A percentile compares a stretch with the other conserved stretches of the same genome.
Conservation (phyloP, 2,888 invertebrate genomes). For the Dioctria linearis region DNA sequence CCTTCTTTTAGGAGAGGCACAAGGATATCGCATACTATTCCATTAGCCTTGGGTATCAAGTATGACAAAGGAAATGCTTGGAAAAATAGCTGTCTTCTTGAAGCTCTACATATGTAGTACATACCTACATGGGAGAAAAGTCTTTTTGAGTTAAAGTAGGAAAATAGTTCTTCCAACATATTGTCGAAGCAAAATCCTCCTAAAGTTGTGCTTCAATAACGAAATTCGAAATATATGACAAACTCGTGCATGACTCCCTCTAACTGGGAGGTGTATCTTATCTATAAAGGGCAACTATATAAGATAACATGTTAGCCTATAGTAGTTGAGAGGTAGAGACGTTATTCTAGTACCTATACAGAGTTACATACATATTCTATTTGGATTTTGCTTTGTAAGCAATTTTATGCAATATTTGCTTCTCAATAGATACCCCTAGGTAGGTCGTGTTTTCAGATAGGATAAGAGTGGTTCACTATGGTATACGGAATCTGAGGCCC, state of each 20-base stretch:
- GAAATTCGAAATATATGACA: conserved; percentile 47
- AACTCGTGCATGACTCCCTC: conserved; percentile 39
- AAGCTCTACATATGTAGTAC: not conserved
- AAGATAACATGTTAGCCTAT: conserved; percentile 9
- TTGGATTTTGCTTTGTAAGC: conserved; percentile 50
- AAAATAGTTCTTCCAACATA: conserved; percentile 44
- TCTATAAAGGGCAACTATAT: conserved; percentile 8
- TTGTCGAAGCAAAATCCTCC: conserved; percentile 31
- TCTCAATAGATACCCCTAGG: conserved; percentile 36
- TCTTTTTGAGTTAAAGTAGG: conserved; percentile 12
- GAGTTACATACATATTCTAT: conserved; percentile 24
- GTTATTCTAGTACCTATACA: too few species aligned
- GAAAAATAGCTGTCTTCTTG: conserved; percentile 20
- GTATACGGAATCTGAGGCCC: conserved; percentile 5
- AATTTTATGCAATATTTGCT: conserved; percentile 53
- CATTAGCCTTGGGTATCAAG: conserved; percentile 44
- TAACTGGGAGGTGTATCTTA: conserved; percentile 17
- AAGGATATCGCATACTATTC: conserved; percentile 31
- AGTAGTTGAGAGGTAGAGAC: not conserved
- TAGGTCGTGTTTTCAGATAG: not conserved
- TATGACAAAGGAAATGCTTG: conserved; percentile 42
- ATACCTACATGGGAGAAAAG: not conserved
- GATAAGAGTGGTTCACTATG: not conserved
- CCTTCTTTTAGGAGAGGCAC: not conserved
- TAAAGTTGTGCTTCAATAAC: conserved; percentile 46